phyloP scores from a whole-genome alignment of 1,140 invertebrate genomes.

The Heliconius hermathena region DNA sequence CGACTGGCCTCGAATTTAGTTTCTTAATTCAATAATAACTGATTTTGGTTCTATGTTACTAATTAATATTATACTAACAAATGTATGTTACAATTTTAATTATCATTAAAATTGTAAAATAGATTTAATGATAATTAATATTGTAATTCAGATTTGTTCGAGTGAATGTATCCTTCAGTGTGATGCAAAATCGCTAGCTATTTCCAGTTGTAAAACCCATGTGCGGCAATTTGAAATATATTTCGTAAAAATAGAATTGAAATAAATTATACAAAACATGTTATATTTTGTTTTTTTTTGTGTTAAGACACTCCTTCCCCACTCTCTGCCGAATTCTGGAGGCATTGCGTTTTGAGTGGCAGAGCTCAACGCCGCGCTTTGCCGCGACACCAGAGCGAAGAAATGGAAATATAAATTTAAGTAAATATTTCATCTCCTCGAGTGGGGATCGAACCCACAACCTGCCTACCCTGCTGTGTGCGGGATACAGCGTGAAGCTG shows the following conservation, averaged over 20 bases:
- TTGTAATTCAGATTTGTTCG: neutral
- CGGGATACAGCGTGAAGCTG: too few relatives aligned
- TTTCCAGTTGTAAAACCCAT: neutral
- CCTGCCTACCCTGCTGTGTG: too few relatives aligned
- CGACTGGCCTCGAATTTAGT: neutral
- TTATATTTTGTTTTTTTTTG: neutral
- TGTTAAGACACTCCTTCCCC: too few relatives aligned
- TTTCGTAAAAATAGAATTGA: neutral
- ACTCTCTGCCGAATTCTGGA: too few relatives aligned
- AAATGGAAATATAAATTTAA: too few relatives aligned
- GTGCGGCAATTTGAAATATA: neutral
- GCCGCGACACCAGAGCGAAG: too few relatives aligned
- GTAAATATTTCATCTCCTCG: too few relatives aligned
- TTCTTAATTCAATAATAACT: neutral
- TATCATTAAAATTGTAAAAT: too few relatives aligned
- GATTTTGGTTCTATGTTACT: neutral
- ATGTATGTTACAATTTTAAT: neutral
- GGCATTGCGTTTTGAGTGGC: too few relatives aligned
- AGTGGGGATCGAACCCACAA: too few relatives aligned
- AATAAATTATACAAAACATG: too few relatives aligned
- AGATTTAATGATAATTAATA: neutral
- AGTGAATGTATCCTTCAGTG: slow-evolving; percentile 11
- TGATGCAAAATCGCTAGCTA: neutral
- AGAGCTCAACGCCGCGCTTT: too few relatives aligned
- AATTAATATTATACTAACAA: neutral